Base-by-base conservation (phyloP, 2,113 vertebrate genomes). In the Maccullochella peelii region DNA sequence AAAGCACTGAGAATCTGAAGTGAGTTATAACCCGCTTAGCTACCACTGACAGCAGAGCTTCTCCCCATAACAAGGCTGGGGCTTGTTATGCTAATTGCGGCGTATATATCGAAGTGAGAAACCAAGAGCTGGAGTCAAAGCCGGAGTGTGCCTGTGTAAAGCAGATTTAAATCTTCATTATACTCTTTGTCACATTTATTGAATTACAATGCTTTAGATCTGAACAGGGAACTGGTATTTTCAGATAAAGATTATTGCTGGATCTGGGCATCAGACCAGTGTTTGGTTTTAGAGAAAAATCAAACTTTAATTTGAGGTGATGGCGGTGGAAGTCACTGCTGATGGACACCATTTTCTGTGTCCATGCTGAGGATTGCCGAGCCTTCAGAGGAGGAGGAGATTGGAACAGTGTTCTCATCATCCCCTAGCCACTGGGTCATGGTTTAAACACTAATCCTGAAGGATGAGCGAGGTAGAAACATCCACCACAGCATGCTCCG, bases 401-500 rank as follows among this genome's bases (percentile, higher is more conserved):
- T 93, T 92, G 91, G 82, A 89, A 89, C 79, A 85, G 77, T 89
- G 88, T 90, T 88, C 80, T 90, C 89, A 93, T 94, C 91, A 89
- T 89, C 70, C 73, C 71, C 15, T 61, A 91, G 88, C 84, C 79
- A 87, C 83, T 86, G 70, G 91, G 91, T 92, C 91, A 87, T 83
- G 91, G 81, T 91, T 93, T 91, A 86, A 90, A 92, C 87, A 93
- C 90, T 92, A 93, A 94, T 94, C 93, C 90, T 84, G 49, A 86
- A 83, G 89, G 90, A 93, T 94, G 90, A 94, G 89, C 10, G 58
- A 80, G 84, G 82, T 73, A 54, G 84, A 90, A 88, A 93, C 92
- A 93, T 91, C 70, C 88, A 77, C 76, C 84, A 71, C 83, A 81
- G 88, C 88, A 81, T 85, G 90, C 85, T 87, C 75, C 79, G 72